Percentiles rank a stretch among this genome's conserved stretches.
Evolutionary conservation across 2,113 vertebrate genomes (phyloP).

Genomic region (Natator depressus): DNA sequence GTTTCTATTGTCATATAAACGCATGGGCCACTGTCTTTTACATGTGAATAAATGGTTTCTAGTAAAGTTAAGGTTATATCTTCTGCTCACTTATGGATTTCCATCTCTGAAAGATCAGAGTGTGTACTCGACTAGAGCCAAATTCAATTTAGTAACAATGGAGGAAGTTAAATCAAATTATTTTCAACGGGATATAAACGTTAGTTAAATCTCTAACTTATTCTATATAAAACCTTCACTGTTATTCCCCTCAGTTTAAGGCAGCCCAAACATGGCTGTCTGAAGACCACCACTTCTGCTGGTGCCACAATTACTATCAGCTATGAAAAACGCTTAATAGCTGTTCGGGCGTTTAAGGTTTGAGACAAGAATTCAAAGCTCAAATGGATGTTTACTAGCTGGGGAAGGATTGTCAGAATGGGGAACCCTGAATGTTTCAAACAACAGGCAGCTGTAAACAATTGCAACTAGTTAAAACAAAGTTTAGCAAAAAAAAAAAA

Average conservation of each 20-base stretch:
- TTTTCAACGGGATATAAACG: constrained; percentile 6
- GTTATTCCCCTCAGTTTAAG: background rate
- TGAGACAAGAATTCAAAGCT: background rate
- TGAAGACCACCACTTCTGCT: constrained; percentile 11
- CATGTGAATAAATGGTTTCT: constrained; percentile 84
- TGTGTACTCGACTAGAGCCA: constrained; percentile 7
- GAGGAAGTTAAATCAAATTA: background rate
- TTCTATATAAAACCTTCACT: background rate
- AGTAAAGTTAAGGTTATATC: constrained; percentile 80
- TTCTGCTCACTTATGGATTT: constrained; percentile 78
- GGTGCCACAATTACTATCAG: background rate
- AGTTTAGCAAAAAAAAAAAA: background rate
- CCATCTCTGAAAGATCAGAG: constrained; percentile 56
- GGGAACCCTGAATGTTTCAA: background rate
- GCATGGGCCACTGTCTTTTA: constrained; percentile 79
- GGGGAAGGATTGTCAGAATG: background rate
- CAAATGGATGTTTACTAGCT: constrained; percentile 2
- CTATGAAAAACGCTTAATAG: constrained; percentile 6
- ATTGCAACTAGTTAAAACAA: background rate
- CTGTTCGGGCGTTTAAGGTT: background rate
- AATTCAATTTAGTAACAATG: constrained; percentile 15
- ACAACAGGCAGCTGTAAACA: constrained; percentile 55
- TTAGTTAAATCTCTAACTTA: background rate
- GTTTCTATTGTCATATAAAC: constrained; percentile 71
- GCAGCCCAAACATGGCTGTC: constrained; percentile 46